A percentile compares a stretch with the other conserved stretches of the same genome.
These are phyloP conservation scores for Semnopithecus entellus DNA, from an alignment of 2,113 vertebrate genomes.

Conservation along the genomic window DNA sequence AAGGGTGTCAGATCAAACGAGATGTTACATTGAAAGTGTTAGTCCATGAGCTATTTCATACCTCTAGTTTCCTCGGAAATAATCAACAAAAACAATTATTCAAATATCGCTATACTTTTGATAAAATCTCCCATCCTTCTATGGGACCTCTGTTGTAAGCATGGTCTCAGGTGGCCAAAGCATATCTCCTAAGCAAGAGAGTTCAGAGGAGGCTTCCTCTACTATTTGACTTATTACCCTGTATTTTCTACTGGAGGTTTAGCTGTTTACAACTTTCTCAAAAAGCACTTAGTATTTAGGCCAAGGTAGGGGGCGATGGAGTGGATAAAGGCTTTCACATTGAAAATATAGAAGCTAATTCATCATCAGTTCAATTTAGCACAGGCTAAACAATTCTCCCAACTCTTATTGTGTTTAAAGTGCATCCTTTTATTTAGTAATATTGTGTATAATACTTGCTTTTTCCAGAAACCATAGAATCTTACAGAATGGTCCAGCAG, in stretches of 20 bases:
- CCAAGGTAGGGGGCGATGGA: not conserved
- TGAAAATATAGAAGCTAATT: not conserved
- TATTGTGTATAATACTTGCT: not conserved
- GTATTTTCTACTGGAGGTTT: not conserved
- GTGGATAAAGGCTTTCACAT: not conserved
- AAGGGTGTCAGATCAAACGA: not conserved
- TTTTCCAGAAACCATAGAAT: not conserved
- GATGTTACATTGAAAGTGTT: not conserved
- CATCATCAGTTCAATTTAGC: not conserved
- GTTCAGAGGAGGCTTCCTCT: not conserved
- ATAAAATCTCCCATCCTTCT: not conserved
- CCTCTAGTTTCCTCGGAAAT: not conserved
- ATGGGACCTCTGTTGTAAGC: not conserved
- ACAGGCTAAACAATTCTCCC: not conserved
- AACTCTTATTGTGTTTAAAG: not conserved
- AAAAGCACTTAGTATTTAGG: not conserved
- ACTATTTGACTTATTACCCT: not conserved
- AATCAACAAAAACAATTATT: not conserved
- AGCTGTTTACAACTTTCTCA: not conserved
- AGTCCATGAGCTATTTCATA: not conserved
- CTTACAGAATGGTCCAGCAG: slow-evolving; percentile 1
- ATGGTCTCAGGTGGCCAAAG: not conserved
- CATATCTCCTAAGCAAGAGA: not conserved
- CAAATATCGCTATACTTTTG: not conserved
- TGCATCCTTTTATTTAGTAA: not conserved